phyloP scores from a whole-genome alignment of 2,888 invertebrate species.

The Ichneumon xanthorius region DNA sequence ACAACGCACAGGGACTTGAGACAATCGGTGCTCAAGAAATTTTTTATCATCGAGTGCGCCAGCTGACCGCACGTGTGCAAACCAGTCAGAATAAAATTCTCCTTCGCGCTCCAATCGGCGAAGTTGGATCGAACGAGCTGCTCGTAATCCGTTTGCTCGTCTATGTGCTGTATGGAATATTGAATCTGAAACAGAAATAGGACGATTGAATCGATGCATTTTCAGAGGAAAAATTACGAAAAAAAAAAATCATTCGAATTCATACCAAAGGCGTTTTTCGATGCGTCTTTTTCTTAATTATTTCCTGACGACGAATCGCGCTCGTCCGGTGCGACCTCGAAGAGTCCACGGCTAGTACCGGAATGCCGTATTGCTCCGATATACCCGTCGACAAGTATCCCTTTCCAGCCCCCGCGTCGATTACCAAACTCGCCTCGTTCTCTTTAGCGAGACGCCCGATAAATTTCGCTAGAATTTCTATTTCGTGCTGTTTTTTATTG shows the following conservation, averaged over 20 bases:
- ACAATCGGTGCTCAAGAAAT: constrained; percentile 87
- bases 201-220: constrained; percentile 1
- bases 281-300: constrained; percentile 67
- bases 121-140: constrained; percentile 75
- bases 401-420: constrained; percentile 96
- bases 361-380: constrained; percentile 89
- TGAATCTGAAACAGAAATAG: constrained; percentile 74
- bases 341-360: constrained; percentile 94
- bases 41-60: constrained; percentile 89
- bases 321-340: constrained; percentile 89
- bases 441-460: constrained; percentile 71
- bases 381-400: constrained; percentile 91
- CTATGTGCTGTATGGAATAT: constrained; percentile 77
- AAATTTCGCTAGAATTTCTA: constrained; percentile 76
- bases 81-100: constrained; percentile 86
- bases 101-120: constrained; percentile 70
- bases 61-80: constrained; percentile 96
- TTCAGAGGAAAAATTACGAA: not conserved
- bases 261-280: constrained; percentile 77
- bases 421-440: constrained; percentile 73
- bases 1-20: constrained; percentile 91
- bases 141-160: constrained; percentile 78
- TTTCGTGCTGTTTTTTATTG: constrained; percentile 93
- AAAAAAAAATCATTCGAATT: not conserved
- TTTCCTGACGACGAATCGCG: constrained; percentile 86